These are phyloP conservation scores for Trichonephila inaurata DNA, from an alignment of 1,140 invertebrate genomes.

Conservation along the genomic window DNA sequence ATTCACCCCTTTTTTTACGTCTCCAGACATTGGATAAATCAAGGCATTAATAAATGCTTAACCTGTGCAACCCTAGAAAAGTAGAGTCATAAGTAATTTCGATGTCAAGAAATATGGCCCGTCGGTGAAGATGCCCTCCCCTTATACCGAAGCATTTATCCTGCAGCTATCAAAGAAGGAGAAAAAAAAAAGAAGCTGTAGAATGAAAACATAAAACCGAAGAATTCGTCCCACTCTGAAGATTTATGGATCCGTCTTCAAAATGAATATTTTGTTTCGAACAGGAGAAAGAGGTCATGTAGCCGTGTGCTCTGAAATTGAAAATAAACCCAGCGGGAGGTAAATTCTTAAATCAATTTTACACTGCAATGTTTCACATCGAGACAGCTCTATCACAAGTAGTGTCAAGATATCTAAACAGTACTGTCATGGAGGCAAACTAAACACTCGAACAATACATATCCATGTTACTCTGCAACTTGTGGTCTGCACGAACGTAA, in stretches of 20 bases:
- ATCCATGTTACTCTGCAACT: neutral
- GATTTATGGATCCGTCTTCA: conserved; percentile 37
- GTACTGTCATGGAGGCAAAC: neutral
- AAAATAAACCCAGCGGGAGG: conserved; percentile 62
- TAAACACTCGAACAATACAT: neutral
- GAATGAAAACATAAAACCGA: neutral
- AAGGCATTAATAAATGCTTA: conserved; percentile 42
- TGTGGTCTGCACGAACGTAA: no score
- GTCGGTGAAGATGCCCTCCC: neutral
- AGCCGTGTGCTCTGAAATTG: conserved; percentile 52
- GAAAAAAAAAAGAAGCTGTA: neutral
- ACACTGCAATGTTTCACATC: conserved; percentile 62
- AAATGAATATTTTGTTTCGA: conserved; percentile 71
- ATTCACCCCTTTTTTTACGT: neutral
- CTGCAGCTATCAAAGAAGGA: conserved; percentile 16
- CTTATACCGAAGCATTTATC: neutral
- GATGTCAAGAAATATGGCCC: conserved; percentile 29
- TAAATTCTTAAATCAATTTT: conserved; percentile 64
- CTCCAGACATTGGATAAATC: conserved; percentile 37
- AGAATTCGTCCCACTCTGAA: conserved; percentile 22
- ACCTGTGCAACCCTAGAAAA: conserved; percentile 12
- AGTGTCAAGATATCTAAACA: conserved; percentile 10
- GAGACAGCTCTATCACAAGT: conserved; percentile 66
- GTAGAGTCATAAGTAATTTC: conserved; percentile 57
- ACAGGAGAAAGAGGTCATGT: conserved; percentile 40